These are phyloP conservation scores for Mythimna impura DNA, from an alignment of 2,888 invertebrate genomes.

Conservation along the genomic window DNA sequence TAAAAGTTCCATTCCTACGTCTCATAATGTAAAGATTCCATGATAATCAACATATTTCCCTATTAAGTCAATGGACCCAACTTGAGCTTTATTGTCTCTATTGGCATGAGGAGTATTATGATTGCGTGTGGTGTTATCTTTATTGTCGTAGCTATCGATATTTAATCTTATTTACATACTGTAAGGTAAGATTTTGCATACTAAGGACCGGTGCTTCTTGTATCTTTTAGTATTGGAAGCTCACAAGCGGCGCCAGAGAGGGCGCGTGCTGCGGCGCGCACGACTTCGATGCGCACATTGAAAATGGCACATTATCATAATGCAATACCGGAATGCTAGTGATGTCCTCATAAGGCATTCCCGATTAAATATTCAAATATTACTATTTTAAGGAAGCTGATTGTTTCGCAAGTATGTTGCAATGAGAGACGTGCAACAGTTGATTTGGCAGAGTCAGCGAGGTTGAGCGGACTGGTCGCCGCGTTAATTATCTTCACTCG, in stretches of 20 bases:
- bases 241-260: constrained; percentile 77
- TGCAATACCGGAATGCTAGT: constrained; percentile 86
- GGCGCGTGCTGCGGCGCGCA: constrained; percentile 78
- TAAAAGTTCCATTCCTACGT: constrained; percentile 75
- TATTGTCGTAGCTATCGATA: constrained; percentile 36
- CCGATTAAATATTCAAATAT: constrained; percentile 78
- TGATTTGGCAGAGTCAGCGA: constrained; percentile 60
- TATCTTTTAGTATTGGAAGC: constrained; percentile 56
- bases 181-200: constrained; percentile 58
- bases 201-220: constrained; percentile 43
- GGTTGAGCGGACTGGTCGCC: constrained; percentile 45
- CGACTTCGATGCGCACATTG: constrained; percentile 83
- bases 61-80: constrained; percentile 69
- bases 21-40: constrained; percentile 73
- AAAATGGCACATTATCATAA: constrained; percentile 89
- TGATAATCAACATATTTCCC: constrained; percentile 73
- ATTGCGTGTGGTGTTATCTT: constrained; percentile 64
- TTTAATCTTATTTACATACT: constrained; percentile 20
- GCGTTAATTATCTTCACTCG: constrained; percentile 57
- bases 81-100: constrained; percentile 72
- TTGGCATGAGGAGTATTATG: constrained; percentile 68
- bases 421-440: constrained; percentile 56
- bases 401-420: constrained; percentile 69
- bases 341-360: constrained; percentile 80
- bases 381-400: constrained; percentile 72